Percentiles rank a stretch among this genome's conserved stretches.
phyloP scores from a whole-genome alignment of 2,113 vertebrate genomes.

The Columba janthina region DNA sequence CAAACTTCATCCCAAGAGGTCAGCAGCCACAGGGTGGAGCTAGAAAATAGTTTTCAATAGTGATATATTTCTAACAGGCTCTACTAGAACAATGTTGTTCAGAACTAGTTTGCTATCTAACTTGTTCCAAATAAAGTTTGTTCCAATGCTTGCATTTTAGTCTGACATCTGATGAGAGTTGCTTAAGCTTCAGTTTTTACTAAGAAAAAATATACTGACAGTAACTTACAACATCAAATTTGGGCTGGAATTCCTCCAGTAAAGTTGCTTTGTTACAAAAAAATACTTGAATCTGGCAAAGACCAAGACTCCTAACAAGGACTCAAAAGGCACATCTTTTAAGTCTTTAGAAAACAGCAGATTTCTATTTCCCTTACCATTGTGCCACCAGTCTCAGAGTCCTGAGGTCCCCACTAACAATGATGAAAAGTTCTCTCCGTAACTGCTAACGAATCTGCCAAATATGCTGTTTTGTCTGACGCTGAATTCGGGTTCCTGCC shows the following conservation, averaged over 20 bases:
- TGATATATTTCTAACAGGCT: not conserved
- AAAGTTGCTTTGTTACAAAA: not conserved
- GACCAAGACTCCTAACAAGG: not conserved
- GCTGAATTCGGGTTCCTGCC: not conserved
- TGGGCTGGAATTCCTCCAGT: not conserved
- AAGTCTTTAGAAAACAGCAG: not conserved
- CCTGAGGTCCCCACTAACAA: not conserved
- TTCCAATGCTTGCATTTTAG: not conserved
- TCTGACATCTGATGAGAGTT: not conserved
- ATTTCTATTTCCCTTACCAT: not conserved
- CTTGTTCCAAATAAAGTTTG: not conserved
- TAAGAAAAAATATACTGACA: not conserved
- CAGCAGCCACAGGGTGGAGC: not conserved
- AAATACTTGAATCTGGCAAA: not conserved
- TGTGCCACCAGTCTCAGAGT: not conserved
- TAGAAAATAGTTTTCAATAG: not conserved
- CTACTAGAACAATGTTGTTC: not conserved
- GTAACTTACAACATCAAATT: not conserved
- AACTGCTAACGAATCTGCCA: not conserved
- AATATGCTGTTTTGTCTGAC: not conserved
- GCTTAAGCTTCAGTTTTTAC: not conserved
- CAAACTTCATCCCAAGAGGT: not conserved
- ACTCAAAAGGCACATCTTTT: not conserved
- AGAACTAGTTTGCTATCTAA: not conserved
- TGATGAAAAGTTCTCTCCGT: not conserved